These are phyloP conservation scores for Caenorhabditis macrosperma DNA, from an alignment of 2,888 invertebrate genomes.

Conservation along the genomic window DNA sequence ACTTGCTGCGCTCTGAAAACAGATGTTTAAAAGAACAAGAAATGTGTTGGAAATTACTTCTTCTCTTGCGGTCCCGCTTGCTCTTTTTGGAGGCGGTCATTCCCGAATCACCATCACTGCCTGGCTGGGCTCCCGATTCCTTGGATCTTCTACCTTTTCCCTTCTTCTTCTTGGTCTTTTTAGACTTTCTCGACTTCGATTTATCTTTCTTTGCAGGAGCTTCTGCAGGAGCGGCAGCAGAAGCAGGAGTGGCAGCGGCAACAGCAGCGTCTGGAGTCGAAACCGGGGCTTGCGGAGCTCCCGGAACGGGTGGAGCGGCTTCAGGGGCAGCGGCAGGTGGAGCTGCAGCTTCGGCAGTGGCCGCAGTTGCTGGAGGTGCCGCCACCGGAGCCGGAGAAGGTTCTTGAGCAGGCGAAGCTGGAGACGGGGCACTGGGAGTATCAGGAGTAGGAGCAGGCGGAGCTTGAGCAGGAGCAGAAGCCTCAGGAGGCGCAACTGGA, in stretches of 20 bases:
- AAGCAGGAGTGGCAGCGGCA: too few species aligned
- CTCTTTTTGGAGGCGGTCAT: not conserved
- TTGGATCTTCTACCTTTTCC: not conserved
- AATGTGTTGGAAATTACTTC: not conserved
- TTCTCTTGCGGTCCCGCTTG: not conserved
- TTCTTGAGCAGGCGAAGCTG: not conserved
- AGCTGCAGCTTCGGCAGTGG: not conserved
- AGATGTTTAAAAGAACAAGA: not conserved
- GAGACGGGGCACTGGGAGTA: not conserved
- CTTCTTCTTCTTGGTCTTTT: constrained; percentile 1
- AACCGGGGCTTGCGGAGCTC: not conserved
- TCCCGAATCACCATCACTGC: not conserved
- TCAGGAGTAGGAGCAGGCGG: not conserved
- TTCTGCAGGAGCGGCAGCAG: not conserved
- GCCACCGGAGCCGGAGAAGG: not conserved
- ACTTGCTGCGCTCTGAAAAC: not conserved
- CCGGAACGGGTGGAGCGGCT: not conserved
- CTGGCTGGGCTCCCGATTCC: not conserved
- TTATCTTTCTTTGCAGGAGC: not conserved
- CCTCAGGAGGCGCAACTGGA: not conserved
- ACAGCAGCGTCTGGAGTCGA: too few species aligned
- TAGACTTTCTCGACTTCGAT: not conserved
- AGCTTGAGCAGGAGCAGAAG: not conserved
- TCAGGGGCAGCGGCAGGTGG: not conserved
- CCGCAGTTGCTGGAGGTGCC: not conserved